Base-by-base conservation (phyloP, 2,888 invertebrate genomes). In the Ferrisia virgata region DNA sequence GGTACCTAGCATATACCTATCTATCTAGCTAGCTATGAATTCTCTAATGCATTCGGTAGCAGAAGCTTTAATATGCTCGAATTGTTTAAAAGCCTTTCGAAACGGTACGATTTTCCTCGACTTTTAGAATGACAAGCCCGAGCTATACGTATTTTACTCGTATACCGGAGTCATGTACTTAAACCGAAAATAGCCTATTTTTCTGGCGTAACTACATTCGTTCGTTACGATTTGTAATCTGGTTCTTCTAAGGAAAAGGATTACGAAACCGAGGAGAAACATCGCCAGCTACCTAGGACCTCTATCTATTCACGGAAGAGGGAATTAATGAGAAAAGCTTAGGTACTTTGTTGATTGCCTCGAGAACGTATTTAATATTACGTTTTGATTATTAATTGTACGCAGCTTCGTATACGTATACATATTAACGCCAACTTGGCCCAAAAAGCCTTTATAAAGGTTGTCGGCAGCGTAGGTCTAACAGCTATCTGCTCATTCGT, bases 381-480 rank as follows among this genome's bases (percentile, higher is more conserved):
- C 58, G 58, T 64, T 64, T 64, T 64, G 58, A 28, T 64, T 64
- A 64, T 64, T 64, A 64, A 64, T 64, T 64, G 58, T 25, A n/a
- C 58, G 28, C n/a, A 28, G 58, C 28, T 22, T 25, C 28, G 58
- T 28, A 64, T n/a, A n/a, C n/a, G n/a, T n/a, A n/a, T n/a, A n/a
- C n/a, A n/a, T n/a, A n/a, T 64, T 64, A 64, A 64, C 58, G 58
- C 28, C 53, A 22, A 43, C 13, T 47, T 47, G 18, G 47, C 47
- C 58, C 25, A 64, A 64, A 64, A 64, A 25, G 25, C n/a, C 18
- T 47, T 4, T 3, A 47, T 18, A 47, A 47, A 47, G 47, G 47
- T 47, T 47, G 47, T 8, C 11, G 15, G 1, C 43, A n/a, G n/a
- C 43, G 13, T 2, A 5, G n/a, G n/a, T n/a, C n/a, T n/a, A n/a